Evolutionary conservation across 2,888 invertebrate species (phyloP).

Genomic region (Epistrophella euchroma): DNA sequence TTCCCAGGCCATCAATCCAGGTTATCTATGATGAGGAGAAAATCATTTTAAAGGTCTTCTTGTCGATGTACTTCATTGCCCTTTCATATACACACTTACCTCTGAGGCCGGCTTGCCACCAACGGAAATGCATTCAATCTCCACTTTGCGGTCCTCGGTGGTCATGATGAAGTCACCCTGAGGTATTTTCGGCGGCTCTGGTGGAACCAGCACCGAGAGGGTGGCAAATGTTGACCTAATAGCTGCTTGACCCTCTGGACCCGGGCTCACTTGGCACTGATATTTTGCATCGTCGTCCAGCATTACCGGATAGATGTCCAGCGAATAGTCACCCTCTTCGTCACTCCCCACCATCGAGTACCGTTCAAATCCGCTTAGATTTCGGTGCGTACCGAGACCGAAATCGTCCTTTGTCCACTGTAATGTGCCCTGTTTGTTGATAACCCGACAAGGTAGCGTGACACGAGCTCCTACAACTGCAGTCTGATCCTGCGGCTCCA

Average conservation of each 20-base stretch:
- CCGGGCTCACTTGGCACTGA: conserved; percentile 97
- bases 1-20: conserved; percentile 95
- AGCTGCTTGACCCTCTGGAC: conserved; percentile 89
- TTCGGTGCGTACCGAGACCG: conserved; percentile 95
- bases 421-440: conserved; percentile 93
- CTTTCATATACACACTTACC: conserved; percentile 85
- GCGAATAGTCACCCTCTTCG: conserved; percentile 95
- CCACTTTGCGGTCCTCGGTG: conserved; percentile 94
- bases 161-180: conserved; percentile 93
- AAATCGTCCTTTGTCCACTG: conserved; percentile 99
- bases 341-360: conserved; percentile 98
- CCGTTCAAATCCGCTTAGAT: conserved; percentile 95
- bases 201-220: conserved; percentile 94
- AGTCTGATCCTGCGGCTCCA: conserved; percentile 95
- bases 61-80: not conserved
- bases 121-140: conserved; percentile 94
- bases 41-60: conserved; percentile 19
- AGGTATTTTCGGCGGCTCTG: conserved; percentile 94
- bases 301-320: conserved; percentile 95
- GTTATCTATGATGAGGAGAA: conserved; percentile 87
- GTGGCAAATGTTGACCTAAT: conserved; percentile 94
- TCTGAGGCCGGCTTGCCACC: conserved; percentile 98
- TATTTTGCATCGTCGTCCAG: conserved; percentile 96
- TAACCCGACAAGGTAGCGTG: conserved; percentile 94
- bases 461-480: conserved; percentile 94